Evolutionary conservation across 2,113 vertebrate species (phyloP).

Genomic region (Epinephelus lanceolatus): DNA sequence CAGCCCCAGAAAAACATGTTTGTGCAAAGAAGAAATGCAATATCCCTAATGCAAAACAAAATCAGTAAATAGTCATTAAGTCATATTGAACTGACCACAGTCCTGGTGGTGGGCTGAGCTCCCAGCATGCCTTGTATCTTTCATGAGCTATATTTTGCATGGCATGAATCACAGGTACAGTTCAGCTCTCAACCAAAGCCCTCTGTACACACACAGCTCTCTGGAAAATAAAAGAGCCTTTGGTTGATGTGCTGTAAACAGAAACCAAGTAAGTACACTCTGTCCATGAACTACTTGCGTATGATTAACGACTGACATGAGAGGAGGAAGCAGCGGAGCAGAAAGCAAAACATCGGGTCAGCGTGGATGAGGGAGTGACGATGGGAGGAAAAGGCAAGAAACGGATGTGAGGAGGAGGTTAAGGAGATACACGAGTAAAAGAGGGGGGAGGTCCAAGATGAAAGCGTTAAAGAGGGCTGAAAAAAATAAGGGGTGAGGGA

Average conservation of each 20-base stretch:
- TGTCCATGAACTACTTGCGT: constrained; percentile 51
- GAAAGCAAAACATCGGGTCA: constrained; percentile 59
- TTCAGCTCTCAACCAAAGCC: constrained; percentile 17
- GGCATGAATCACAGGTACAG: constrained; percentile 51
- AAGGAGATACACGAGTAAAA: constrained; percentile 12
- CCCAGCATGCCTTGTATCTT: constrained; percentile 32
- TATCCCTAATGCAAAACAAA: constrained; percentile 24
- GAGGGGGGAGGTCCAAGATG: not conserved
- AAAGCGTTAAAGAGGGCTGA: constrained; percentile 10
- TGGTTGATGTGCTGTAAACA: constrained; percentile 40
- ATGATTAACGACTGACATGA: constrained; percentile 60
- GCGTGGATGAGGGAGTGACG: constrained; percentile 22
- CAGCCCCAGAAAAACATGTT: constrained; percentile 20
- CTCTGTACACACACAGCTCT: not conserved
- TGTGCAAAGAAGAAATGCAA: constrained; percentile 21
- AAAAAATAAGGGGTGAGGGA: not conserved
- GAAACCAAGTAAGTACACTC: constrained; percentile 45
- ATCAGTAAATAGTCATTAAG: constrained; percentile 47
- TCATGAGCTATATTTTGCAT: constrained; percentile 33
- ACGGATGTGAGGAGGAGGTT: constrained; percentile 14
- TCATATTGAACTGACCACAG: constrained; percentile 16
- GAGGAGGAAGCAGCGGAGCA: constrained; percentile 53
- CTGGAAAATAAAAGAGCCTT: constrained; percentile 12
- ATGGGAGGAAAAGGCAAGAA: not conserved
- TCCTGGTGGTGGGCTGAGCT: constrained; percentile 26